Conservation (phyloP, 2,888 invertebrate genomes). For the Eristalinus sepulchralis region DNA sequence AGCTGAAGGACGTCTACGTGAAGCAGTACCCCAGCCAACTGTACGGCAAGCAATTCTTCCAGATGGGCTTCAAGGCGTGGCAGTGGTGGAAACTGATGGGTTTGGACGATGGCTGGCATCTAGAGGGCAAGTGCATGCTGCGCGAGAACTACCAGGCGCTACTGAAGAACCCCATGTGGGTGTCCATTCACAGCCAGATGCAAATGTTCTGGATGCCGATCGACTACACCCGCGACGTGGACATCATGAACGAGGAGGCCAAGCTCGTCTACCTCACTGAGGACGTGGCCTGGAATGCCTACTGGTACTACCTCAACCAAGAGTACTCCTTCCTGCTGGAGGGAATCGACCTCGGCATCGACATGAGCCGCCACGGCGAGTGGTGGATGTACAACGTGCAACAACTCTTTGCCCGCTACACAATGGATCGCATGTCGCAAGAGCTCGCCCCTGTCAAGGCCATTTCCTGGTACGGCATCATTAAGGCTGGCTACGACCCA, state of each 20-base stretch:
- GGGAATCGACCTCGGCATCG: conserved; percentile 81
- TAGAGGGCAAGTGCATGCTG: conserved; percentile 74
- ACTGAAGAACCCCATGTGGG: conserved; percentile 74
- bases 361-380: conserved; percentile 83
- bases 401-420: conserved; percentile 86
- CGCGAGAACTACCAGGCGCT: conserved; percentile 75
- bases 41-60: conserved; percentile 63
- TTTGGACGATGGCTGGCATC: conserved; percentile 75
- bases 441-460: conserved; percentile 84
- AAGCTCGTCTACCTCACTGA: conserved; percentile 86
- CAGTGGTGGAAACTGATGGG: conserved; percentile 79
- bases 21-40: conserved; percentile 67
- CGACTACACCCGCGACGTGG: conserved; percentile 83
- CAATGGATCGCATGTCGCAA: conserved; percentile 86
- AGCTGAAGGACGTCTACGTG: conserved; percentile 80
- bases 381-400: conserved; percentile 85
- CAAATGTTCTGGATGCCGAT: conserved; percentile 80
- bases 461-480: conserved; percentile 82
- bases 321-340: conserved; percentile 85
- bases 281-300: conserved; percentile 84
- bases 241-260: conserved; percentile 83
- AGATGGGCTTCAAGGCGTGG: conserved; percentile 77
- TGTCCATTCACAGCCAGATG: conserved; percentile 74
- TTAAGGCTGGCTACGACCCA: conserved; percentile 83
- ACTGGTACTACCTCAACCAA: conserved; percentile 85